These are phyloP conservation scores for Gymnorhina tibicen DNA, from an alignment of 2,113 vertebrate species.

Conservation along the genomic window DNA sequence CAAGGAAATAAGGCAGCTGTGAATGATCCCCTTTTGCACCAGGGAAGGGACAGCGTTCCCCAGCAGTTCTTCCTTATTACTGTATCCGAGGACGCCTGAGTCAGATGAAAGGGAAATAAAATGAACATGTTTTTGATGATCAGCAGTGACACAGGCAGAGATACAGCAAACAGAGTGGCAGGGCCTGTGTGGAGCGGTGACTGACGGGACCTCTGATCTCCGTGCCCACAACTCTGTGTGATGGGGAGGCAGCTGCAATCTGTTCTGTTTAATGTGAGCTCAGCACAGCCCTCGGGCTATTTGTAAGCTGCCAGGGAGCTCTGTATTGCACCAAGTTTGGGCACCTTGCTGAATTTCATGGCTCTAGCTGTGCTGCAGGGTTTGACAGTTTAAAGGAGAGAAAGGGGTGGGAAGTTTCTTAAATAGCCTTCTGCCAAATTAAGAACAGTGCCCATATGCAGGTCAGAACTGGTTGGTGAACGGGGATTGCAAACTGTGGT, in stretches of 20 bases:
- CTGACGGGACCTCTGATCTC: conserved; percentile 34
- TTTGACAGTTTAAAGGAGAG: conserved; percentile 17
- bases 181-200: neutral
- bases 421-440: conserved; percentile 4
- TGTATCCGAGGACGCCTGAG: neutral
- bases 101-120: neutral
- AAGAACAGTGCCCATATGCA: neutral
- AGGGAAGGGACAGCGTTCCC: neutral
- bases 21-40: neutral
- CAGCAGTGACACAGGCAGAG: neutral
- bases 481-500: neutral
- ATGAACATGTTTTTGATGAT: neutral
- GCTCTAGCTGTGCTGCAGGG: neutral
- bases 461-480: neutral
- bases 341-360: conserved; percentile 12
- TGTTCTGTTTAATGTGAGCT: conserved; percentile 40
- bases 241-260: conserved; percentile 56
- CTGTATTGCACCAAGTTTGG: conserved; percentile 31
- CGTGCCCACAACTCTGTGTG: neutral
- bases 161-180: neutral
- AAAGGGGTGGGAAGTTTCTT: conserved; percentile 2
- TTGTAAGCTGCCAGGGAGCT: conserved; percentile 52
- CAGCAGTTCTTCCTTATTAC: neutral
- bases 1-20: neutral
- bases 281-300: conserved; percentile 48